Evolutionary conservation across 2,888 invertebrate species (phyloP), one percentile per base, ranked within the genome.

Genomic region (Trachelus iudaicus): DNA sequence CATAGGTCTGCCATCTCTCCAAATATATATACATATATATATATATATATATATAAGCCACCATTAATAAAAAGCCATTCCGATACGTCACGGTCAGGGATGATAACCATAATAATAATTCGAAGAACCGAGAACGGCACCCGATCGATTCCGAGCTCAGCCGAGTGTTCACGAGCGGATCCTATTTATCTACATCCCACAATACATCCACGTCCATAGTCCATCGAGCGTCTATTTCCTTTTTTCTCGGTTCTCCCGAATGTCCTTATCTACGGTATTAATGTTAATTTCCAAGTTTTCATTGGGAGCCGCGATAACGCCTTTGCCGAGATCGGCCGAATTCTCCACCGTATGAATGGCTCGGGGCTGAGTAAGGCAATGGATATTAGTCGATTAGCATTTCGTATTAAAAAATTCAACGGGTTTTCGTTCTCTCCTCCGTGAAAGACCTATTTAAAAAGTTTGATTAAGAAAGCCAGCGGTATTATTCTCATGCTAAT

Each of bases 401-500:
- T 89, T 88, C 85, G 82, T 81, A 87, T 88, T 86, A 85, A 87
- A 87, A 86, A 86, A 85, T 80, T 40, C 73, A 76, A 78, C 76
- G 81, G 37, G 13, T 34, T 56, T 56, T 56, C 79, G 80, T 80
- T 81, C 76, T 81, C 71, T 81, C 77, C 81, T 75, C 80, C 69
- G 78, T 80, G 83, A 89, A 89, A 89, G 90, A 90, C 87, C 87
- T 88, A 90, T 91, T 91, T 91, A 90, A 91, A 56, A 91, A 91
- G 90, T 91, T 91, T 91, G 91, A 91, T 91, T 91, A 90, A 90
- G 90, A 90, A 88, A 88, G 83, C 87, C 79, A 73, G 81, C 77
- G 82, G 84, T 81, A 91, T 91, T 90, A 91, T 91, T 91, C 90
- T 91, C 88, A 91, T 91, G 91, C 89, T 91, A 91, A 91, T 91